Conservation (phyloP, 2,113 vertebrate genomes). For the Rhegmatorhina hoffmannsi region DNA sequence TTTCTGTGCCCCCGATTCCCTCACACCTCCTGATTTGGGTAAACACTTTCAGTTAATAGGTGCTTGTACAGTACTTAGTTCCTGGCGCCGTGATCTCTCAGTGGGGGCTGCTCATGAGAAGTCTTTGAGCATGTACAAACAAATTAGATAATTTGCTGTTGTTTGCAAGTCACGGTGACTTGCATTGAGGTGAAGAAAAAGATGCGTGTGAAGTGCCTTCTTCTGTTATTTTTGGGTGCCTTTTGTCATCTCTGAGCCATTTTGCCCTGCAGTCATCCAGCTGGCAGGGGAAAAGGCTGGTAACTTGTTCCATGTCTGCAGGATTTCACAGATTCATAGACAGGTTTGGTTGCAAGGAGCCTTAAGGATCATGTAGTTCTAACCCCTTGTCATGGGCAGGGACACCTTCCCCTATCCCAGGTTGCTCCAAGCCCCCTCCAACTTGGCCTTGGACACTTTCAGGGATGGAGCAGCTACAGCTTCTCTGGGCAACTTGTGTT, state of each 20-base stretch:
- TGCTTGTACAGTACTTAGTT: neutral
- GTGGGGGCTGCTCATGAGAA: neutral
- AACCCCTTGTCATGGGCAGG: neutral
- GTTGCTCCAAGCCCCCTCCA: rapidly evolving
- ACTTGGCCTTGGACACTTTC: neutral
- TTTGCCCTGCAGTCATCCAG: neutral
- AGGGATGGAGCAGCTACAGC: neutral
- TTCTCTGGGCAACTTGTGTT: neutral
- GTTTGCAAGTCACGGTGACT: neutral
- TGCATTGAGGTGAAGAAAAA: neutral
- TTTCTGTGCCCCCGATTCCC: neutral
- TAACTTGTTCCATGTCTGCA: neutral
- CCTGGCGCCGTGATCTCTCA: neutral
- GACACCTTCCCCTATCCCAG: neutral
- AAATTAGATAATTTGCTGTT: neutral
- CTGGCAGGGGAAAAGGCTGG: neutral
- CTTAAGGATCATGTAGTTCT: rapidly evolving
- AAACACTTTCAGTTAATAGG: neutral
- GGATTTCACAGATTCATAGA: neutral
- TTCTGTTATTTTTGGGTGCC: neutral
- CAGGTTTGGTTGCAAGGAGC: neutral
- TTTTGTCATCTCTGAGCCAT: neutral
- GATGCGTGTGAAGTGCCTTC: neutral
- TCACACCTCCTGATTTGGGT: neutral
- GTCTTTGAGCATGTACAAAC: neutral